Percentiles rank a stretch among this genome's conserved stretches.
phyloP scores from a whole-genome alignment of 2,113 vertebrate species.

The Ahaetulla prasina region DNA sequence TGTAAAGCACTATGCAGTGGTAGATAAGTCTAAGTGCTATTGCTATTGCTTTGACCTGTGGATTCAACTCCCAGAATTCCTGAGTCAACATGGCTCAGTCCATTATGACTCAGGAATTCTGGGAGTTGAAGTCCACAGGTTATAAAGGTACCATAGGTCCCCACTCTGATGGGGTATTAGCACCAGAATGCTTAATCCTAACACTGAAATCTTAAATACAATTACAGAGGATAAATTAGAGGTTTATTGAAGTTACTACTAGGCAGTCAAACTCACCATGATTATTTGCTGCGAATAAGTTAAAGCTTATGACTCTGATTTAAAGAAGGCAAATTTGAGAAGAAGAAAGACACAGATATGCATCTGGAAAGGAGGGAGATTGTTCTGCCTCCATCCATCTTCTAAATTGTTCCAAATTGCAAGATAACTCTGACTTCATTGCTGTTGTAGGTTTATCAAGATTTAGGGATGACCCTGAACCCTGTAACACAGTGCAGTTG shows the following conservation, averaged over 20 bases:
- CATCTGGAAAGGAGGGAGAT: constrained; percentile 47
- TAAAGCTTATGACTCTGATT: not conserved
- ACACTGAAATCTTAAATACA: not conserved
- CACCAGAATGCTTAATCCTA: not conserved
- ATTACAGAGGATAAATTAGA: not conserved
- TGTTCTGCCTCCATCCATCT: constrained; percentile 26
- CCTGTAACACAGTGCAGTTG: constrained; percentile 43
- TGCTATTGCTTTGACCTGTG: not conserved
- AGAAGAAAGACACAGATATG: not conserved
- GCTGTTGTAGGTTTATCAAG: constrained; percentile 26
- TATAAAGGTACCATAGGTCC: not conserved
- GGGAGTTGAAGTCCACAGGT: not conserved
- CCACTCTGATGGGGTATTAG: not conserved
- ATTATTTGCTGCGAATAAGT: not conserved
- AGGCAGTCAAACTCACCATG: not conserved
- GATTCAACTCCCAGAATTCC: not conserved
- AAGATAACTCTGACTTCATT: constrained; percentile 33
- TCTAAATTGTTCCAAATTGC: not conserved
- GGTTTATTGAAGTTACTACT: not conserved
- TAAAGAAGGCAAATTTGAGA: not conserved
- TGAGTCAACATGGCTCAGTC: not conserved
- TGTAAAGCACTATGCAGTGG: not conserved
- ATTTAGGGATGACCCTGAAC: constrained; percentile 38
- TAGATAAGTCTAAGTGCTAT: not conserved
- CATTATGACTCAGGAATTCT: not conserved